Evolutionary conservation across 23 tunicate species (phyloP), one percentile per base, ranked within the genome.

Genomic region (Styela clava): DNA sequence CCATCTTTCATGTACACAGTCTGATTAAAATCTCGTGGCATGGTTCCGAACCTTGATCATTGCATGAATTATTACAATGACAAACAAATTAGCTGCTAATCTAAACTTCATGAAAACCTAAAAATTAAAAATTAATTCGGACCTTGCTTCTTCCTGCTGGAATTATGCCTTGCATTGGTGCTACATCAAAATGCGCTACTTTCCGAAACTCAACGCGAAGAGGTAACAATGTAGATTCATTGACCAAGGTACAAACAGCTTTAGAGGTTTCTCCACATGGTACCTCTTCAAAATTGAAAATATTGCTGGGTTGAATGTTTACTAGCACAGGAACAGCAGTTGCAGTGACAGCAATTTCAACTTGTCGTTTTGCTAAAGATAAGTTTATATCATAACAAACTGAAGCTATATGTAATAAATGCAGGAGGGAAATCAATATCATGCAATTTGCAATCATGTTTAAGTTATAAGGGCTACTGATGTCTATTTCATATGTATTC

Each of bases 311-410:
- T 30, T 83, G 86, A 61, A 93, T 83, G 68, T 93, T 87, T 52
- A 85, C 85, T 70, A 88, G 62, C 33, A 93, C 98, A n/a, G 98
- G 98, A 24, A 93, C 64, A 7, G 98, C 98, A 2, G 98, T 93
- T 37, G 86, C 98, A n/a, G 88, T 87, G 1, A 93, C 79, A 0
- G 90, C 98, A 30, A 93, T 76, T 81, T 93, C 98, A 30, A 93
- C 73, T 37, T 82, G 91, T 77, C 90, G 84, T 21, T 81, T 81
- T 26, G 93, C 98, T 93, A 70, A 24, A 84, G 31, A 72, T 24
- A 69, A 18, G 71, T 18, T 67, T 18, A 67, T 25, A 44, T 44
- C 7, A 44, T 44, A 44, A 44, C 7, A 44, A 44, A 12, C n/a
- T n/a, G n/a, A n/a, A n/a, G n/a, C n/a, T n/a, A n/a, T n/a, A n/a